Evolutionary conservation across 2,113 vertebrate species (phyloP), one percentile per base, ranked within the genome.

Genomic region (Otolemur garnettii): DNA sequence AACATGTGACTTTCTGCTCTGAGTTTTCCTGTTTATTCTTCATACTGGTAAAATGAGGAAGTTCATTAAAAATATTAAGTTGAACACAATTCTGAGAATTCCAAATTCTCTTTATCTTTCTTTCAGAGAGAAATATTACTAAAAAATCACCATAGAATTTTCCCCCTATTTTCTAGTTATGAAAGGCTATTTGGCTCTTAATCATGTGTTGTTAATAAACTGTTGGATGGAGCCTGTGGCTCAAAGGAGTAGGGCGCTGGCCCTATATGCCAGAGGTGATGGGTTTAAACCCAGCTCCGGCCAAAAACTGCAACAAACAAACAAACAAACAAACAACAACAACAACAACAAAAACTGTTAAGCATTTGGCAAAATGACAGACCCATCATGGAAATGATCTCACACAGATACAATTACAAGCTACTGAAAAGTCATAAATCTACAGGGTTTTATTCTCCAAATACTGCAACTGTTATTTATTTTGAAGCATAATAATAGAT

Each of bases 41-140:
- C 42, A 26, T n/a, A 26, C 5, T 62, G 30, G 18, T 38, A 53
- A 88, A 81, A 4, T 42, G 30, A 62, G n/a, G 94, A 93, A 91
- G 15, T 7, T 14, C 38, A 50, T 74, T 60, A 66, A 38, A 28
- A 62, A 9, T 12, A 13, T 10, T 18, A 91, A 21, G 24, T 21
- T 86, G 24, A 95, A 81, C 21, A 75, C 11, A 81, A 18, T 85
- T 77, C 66, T 72, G 24, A 91, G 45, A 88, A 88, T 22, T 94
- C 28, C 6, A 68, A 13, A 35, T n/a, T 22, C 14, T 1, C 35
- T 77, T 35, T 80, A 91, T 64, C 30, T 59, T 84, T 33, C 35
- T 50, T 91, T 89, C 45, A 68, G 12, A 45, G 8, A 87, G 35
- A 85, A 83, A 55, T 60, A 45, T 1, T 75, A 38, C n/a, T 74